These are phyloP conservation scores for Anoncus sp. DNA, from an alignment of 2,888 invertebrate genomes.

Conservation along the genomic window DNA sequence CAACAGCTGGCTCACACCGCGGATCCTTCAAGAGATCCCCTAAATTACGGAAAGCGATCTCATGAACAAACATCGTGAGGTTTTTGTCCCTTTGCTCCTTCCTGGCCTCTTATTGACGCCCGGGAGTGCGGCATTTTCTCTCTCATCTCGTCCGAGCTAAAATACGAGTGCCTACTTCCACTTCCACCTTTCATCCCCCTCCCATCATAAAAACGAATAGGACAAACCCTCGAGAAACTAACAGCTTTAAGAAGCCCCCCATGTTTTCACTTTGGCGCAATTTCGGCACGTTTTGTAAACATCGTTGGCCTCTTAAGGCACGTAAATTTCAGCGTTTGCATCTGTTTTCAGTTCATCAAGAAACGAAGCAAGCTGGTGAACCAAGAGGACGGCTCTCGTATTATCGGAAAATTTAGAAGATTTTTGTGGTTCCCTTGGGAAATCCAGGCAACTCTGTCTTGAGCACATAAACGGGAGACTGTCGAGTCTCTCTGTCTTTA, in stretches of 20 bases:
- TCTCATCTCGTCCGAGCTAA: slow-evolving; percentile 28
- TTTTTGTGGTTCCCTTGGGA: slow-evolving; percentile 49
- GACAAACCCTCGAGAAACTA: slow-evolving; percentile 35
- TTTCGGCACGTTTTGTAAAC: slow-evolving; percentile 80
- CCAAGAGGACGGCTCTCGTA: slow-evolving; percentile 26
- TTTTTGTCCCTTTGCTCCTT: slow-evolving; percentile 7
- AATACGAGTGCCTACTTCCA: slow-evolving; percentile 21
- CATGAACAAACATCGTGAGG: slow-evolving; percentile 55
- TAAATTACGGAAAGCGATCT: slow-evolving; percentile 58
- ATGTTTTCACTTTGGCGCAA: slow-evolving; percentile 66
- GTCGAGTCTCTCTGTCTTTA: neutral
- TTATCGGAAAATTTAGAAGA: slow-evolving; percentile 72
- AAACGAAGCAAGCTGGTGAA: neutral
- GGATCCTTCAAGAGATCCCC: slow-evolving; percentile 33
- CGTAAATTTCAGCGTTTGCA: slow-evolving; percentile 66
- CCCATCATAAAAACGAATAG: slow-evolving; percentile 10
- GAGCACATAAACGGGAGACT: slow-evolving; percentile 2
- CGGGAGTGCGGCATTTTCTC: slow-evolving; percentile 19
- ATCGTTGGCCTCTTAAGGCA: slow-evolving; percentile 65
- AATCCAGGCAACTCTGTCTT: slow-evolving; percentile 14
- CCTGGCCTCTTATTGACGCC: slow-evolving; percentile 25
- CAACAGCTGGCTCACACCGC: slow-evolving; percentile 50
- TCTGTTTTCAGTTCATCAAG: slow-evolving; percentile 71
- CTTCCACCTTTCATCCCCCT: slow-evolving; percentile 5
- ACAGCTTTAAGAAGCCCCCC: slow-evolving; percentile 31